phyloP scores from a whole-genome alignment of 2,888 invertebrate genomes.

The Platypus cylindrus region DNA sequence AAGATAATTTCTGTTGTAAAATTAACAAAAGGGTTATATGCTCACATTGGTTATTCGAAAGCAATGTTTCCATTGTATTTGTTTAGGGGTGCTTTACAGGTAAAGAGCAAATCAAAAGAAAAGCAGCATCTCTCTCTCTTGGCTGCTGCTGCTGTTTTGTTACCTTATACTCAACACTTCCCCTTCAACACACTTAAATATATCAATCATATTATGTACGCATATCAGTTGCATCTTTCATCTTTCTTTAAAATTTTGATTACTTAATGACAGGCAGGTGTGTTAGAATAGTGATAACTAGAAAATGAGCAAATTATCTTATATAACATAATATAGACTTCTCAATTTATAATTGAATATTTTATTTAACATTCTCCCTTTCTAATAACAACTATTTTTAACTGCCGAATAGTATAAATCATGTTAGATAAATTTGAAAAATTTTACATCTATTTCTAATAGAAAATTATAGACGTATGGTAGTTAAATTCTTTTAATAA shows the following conservation, averaged over 20 bases:
- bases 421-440: too few relatives aligned
- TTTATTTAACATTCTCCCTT: too few relatives aligned
- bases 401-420: too few relatives aligned
- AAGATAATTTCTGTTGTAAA: constrained; percentile 9
- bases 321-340: too few relatives aligned
- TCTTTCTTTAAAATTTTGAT: constrained; percentile 21
- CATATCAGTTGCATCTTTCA: constrained; percentile 29
- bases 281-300: constrained; percentile 4
- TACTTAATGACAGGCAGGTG: constrained; percentile 25
- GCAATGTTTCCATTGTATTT: constrained; percentile 21
- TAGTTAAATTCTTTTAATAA: too few relatives aligned
- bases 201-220: constrained; percentile 34
- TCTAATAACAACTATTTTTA: too few relatives aligned
- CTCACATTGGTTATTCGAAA: too few relatives aligned
- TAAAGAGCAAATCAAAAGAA: constrained; percentile 22
- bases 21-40: constrained; percentile 27
- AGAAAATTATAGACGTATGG: too few relatives aligned
- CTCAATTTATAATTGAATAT: too few relatives aligned
- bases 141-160: too few relatives aligned
- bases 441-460: too few relatives aligned
- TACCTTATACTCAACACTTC: constrained; percentile 10
- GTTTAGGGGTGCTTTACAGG: constrained; percentile 29
- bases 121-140: too few relatives aligned
- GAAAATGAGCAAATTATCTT: constrained; percentile 10
- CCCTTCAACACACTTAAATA: constrained; percentile 32